Evolutionary conservation across 1,140 invertebrate species (phyloP), one percentile per base, ranked within the genome.

Genomic region (Hylaeus anthracinus): DNA sequence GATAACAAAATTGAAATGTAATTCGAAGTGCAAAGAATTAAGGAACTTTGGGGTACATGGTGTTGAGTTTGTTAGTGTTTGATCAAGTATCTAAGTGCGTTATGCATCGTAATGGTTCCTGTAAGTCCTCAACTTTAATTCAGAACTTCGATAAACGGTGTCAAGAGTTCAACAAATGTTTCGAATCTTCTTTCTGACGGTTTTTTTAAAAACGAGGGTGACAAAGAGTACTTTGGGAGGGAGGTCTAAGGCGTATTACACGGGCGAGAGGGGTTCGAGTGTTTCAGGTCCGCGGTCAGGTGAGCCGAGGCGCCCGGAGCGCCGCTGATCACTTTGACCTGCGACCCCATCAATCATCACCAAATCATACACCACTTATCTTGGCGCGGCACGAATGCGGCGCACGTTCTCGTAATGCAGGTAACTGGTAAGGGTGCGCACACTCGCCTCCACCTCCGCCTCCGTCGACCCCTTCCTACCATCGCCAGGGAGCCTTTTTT

Each of bases 321-420:
- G 91, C 91, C 90, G 91, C 90, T 91, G 92, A 93, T 93, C 91
- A 92, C 90, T 92, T 91, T 90, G 91, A 92, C 91, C 91, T 84
- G 70, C 77, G 90, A 92, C 92, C 91, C 90, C 91, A 93, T 93
- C 91, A 92, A 92, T 93, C 91, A 92, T 92, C 91, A 89, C 90
- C 92, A 92, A 92, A 93, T 93, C 92, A 93, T 92, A 93, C 90
- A 92, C 91, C 88, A 89, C 91, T 93, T 92, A 91, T 89, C 90
- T 84, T 67, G 73, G 79, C 80, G 79, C 74, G 87, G 89, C 91
- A 91, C 91, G 90, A 91, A 90, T 90, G 82, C 88, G 89, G 90
- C 90, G 89, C 85, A 86, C 91, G 90, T 91, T 90, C 90, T 85
- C 85, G 86, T 88, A 89, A 88, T 88, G 88, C 86, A 84, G 82